A percentile compares a stretch with the other conserved stretches of the same genome.
These are phyloP conservation scores for Thamnophis sirtalis DNA, from an alignment of 2,113 vertebrate species.

Conservation along the genomic window DNA sequence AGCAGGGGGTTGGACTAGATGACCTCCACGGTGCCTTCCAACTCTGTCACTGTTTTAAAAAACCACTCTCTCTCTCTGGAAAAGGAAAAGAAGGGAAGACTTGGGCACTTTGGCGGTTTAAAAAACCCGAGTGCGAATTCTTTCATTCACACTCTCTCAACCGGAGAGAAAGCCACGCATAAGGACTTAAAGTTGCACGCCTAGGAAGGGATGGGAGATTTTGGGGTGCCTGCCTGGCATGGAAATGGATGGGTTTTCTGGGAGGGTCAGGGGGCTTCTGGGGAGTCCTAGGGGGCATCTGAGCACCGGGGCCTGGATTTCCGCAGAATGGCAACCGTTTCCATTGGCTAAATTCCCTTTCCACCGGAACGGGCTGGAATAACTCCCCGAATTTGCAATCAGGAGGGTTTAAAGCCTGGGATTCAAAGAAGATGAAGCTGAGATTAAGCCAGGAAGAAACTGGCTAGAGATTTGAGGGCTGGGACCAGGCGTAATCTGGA, in stretches of 20 bases:
- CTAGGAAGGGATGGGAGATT: neutral
- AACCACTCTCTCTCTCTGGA: too few relatives aligned
- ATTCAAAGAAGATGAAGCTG: neutral
- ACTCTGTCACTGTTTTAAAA: too few relatives aligned
- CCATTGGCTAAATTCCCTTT: neutral
- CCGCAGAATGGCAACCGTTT: neutral
- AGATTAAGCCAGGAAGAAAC: neutral
- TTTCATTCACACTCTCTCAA: neutral
- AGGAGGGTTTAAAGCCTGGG: neutral
- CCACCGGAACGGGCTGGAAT: neutral
- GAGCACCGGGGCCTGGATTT: neutral
- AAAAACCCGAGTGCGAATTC: neutral
- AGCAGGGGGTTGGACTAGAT: too few relatives aligned
- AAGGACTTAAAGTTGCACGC: neutral
- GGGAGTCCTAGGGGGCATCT: neutral
- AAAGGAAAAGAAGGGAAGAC: too few relatives aligned
- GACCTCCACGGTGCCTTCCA: too few relatives aligned
- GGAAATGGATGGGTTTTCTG: neutral
- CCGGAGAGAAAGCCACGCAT: neutral
- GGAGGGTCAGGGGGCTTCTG: neutral
- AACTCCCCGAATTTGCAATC: neutral
- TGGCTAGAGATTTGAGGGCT: neutral
- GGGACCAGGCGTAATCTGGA: neutral
- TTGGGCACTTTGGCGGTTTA: too few relatives aligned
- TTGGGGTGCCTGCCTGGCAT: neutral